Conservation (phyloP, 1,140 invertebrate species). For the Spodoptera frugiperda region DNA sequence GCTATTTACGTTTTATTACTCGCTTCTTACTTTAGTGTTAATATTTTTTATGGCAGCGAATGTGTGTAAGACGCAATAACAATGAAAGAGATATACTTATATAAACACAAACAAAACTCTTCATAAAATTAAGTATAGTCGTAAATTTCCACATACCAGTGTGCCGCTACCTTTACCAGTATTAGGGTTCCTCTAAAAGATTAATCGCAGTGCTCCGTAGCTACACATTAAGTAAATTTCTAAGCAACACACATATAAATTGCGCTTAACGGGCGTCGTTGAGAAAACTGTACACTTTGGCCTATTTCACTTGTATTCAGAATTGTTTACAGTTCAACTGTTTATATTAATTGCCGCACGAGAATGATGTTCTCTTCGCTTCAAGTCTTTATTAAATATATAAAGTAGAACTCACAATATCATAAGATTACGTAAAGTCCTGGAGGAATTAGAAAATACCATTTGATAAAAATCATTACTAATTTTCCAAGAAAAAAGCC, state of each 20-base stretch:
- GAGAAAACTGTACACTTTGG: slow-evolving; percentile 37
- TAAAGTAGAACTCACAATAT: too few species aligned
- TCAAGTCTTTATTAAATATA: neutral
- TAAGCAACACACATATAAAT: slow-evolving; percentile 78
- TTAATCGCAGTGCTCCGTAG: slow-evolving; percentile 71
- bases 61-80: neutral
- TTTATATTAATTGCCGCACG: slow-evolving; percentile 14
- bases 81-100: slow-evolving; percentile 8
- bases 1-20: too few species aligned
- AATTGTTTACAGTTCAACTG: slow-evolving; percentile 35
- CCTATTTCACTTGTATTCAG: slow-evolving; percentile 11
- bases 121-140: slow-evolving; percentile 29
- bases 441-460: too few species aligned
- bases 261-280: slow-evolving; percentile 68
- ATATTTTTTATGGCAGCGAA: neutral
- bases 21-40: neutral
- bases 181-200: slow-evolving; percentile 52
- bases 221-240: slow-evolving; percentile 76
- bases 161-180: slow-evolving; percentile 21
- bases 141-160: slow-evolving; percentile 25
- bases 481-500: too few species aligned
- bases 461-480: too few species aligned
- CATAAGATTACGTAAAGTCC: too few species aligned
- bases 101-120: slow-evolving; percentile 15
- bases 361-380: neutral